phyloP scores from a whole-genome alignment of 2,113 vertebrate species.

The Lepus americanus region DNA sequence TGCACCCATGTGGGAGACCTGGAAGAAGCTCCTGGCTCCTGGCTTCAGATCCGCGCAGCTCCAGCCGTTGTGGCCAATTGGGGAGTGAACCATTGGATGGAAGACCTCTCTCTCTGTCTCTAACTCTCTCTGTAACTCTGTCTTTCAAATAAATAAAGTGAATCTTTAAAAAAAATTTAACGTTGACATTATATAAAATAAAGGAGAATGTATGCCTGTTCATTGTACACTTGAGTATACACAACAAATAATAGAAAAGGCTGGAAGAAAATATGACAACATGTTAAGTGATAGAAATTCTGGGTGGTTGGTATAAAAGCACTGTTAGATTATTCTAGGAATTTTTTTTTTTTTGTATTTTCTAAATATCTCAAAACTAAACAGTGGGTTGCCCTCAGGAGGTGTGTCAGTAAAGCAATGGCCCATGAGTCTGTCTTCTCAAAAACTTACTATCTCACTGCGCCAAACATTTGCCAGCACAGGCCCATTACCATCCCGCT shows the following conservation, averaged over 20 bases:
- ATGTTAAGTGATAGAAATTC: constrained; percentile 25
- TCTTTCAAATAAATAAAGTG: no score
- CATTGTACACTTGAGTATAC: background rate
- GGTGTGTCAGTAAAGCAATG: background rate
- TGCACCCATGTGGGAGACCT: no score
- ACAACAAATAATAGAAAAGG: constrained; percentile 25
- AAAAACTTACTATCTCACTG: background rate
- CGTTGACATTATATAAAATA: background rate
- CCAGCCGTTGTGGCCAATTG: no score
- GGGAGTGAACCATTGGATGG: no score
- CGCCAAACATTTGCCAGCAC: background rate
- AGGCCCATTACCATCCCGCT: background rate
- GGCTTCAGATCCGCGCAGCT: no score
- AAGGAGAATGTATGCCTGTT: background rate
- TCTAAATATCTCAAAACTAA: constrained; percentile 31
- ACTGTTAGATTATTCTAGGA: background rate
- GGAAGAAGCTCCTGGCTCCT: no score
- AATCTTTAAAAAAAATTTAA: background rate
- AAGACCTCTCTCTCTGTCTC: no score
- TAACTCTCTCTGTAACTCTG: no score
- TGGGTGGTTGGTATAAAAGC: background rate
- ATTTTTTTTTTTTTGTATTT: background rate
- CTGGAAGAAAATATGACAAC: constrained; percentile 56
- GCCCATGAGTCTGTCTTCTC: background rate
- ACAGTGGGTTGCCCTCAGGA: background rate